phyloP scores from a whole-genome alignment of 2,888 invertebrate species.

The Oasisia sp. region DNA sequence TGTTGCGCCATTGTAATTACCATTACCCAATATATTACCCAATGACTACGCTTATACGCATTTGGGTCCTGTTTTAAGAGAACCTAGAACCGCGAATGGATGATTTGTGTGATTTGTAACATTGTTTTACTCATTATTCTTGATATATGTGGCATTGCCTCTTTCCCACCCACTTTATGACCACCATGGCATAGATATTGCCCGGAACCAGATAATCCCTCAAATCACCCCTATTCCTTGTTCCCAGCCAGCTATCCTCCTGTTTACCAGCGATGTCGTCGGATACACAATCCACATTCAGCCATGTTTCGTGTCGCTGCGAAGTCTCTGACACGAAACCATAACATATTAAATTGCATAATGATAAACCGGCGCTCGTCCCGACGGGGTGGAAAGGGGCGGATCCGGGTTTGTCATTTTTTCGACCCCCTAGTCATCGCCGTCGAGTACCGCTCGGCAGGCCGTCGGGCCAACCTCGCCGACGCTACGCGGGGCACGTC shows the following conservation, averaged over 20 bases:
- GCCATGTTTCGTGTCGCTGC: background rate
- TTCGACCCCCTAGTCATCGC: background rate
- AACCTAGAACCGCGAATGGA: background rate
- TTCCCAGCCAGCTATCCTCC: no score
- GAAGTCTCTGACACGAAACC: background rate
- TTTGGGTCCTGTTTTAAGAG: no score
- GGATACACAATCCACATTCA: no score
- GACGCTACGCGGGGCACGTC: no score
- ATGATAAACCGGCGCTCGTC: background rate
- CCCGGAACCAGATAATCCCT: no score
- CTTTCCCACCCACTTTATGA: background rate
- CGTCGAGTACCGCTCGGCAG: background rate
- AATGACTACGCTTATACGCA: no score
- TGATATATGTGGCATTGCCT: background rate
- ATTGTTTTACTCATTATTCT: background rate
- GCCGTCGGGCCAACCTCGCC: background rate
- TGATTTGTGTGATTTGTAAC: background rate
- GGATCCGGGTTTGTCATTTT: background rate
- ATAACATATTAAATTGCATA: background rate
- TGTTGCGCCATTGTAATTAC: no score
- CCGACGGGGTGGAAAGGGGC: background rate
- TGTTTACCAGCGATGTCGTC: no score
- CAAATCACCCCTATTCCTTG: no score
- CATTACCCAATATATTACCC: no score
- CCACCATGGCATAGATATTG: background rate